Base-by-base conservation (phyloP, 2,113 vertebrate species). In the Salvator merianae region DNA sequence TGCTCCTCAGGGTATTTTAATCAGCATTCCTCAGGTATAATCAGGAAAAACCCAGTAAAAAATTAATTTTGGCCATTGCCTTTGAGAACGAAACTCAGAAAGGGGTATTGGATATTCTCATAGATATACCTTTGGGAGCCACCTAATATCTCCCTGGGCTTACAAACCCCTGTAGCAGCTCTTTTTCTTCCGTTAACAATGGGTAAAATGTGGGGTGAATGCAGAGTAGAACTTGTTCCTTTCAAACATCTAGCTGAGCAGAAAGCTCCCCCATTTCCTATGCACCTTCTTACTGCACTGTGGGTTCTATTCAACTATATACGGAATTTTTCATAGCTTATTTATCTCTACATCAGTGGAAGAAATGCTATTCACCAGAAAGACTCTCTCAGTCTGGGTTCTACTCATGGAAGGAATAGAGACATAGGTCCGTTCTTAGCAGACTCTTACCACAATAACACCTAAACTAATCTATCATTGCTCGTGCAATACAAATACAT, bases 371-470 rank as follows among this genome's bases (percentile, higher is more conserved):
- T 81, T 53, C 70, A 34, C 79, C 65, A 65, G 36, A 70, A 66
- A 81, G 30, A 69, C 30, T 10, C 32, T 80, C 38, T 22, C 26
- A 24, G 66, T 81, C 76, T 0, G 1, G 77, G 88, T 86, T 88
- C 87, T 89, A 82, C 76, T 88, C 85, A 93, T 88, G 0, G 83
- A 82, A 91, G 90, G 86, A 91, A 88, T 85, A 91, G 80, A 89
- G 84, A 91, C 91, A 90, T 40, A 79, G 88, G 91, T 92, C 91
- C 70, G 77, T 30, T 91, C 86, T 91, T 85, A 86, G 90, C 79
- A 26, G 3, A 68, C 86, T 89, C 87, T 79, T 88, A 85, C 70
- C 82, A 80, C 28, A 36, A 82, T 20, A 88, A 93, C 68, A 77
- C 83, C 83, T 88, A 91, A 91, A 79, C 82, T 88, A 86, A 74